Conservation (phyloP, 2,888 invertebrate genomes). For the Cephus sareptanus region DNA sequence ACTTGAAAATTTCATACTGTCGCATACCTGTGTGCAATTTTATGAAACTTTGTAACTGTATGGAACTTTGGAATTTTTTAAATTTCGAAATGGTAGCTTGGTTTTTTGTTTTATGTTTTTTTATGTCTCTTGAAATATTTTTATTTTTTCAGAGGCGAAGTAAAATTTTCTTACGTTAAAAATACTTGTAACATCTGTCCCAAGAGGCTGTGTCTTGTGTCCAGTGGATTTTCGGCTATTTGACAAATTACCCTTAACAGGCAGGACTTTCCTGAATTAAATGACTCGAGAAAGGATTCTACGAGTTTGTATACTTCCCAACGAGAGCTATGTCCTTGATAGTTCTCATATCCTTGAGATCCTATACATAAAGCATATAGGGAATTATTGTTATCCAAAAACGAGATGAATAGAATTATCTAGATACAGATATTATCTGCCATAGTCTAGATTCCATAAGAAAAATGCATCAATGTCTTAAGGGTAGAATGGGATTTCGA, state of each 20-base stretch:
- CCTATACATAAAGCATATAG: not conserved
- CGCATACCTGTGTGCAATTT: not conserved
- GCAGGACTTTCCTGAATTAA: slow-evolving; percentile 70
- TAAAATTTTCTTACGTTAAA: slow-evolving; percentile 68
- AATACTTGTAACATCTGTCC: slow-evolving; percentile 80
- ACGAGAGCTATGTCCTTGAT: slow-evolving; percentile 31
- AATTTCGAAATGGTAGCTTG: not conserved
- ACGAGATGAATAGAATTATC: not conserved
- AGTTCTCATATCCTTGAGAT: not conserved
- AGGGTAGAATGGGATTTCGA: not conserved
- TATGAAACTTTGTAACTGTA: not conserved
- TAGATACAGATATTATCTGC: not conserved
- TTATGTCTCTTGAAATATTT: too few relatives aligned
- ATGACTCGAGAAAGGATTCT: slow-evolving; percentile 45
- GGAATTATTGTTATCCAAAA: not conserved
- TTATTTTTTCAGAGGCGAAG: too few relatives aligned
- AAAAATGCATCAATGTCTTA: not conserved
- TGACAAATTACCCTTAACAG: slow-evolving; percentile 83
- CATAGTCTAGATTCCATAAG: not conserved
- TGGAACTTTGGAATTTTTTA: not conserved
- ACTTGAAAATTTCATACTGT: not conserved
- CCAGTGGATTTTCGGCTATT: slow-evolving; percentile 76
- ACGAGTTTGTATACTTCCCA: slow-evolving; percentile 60
- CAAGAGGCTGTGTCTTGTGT: slow-evolving; percentile 76
- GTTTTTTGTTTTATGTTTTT: too few relatives aligned